Percentiles rank a stretch among this genome's conserved stretches.
Evolutionary conservation across 2,888 invertebrate species (phyloP).

Genomic region (Micropterix aruncella): DNA sequence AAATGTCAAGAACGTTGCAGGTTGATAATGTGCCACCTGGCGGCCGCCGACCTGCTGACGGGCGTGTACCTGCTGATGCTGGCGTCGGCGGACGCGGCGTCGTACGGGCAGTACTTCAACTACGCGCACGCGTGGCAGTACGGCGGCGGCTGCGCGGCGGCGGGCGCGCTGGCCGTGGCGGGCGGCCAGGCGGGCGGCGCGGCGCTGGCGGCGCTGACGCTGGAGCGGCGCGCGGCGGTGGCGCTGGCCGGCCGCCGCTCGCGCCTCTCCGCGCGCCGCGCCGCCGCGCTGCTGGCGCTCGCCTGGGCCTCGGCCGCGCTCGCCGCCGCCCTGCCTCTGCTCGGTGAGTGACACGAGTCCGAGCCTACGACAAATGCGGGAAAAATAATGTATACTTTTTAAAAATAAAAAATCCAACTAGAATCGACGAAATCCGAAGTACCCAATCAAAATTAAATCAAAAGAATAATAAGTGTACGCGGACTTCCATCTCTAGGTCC

Average conservation of each 20-base stretch:
- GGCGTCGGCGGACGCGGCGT: conserved; percentile 71
- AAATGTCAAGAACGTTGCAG: no score
- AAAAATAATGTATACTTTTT: no score
- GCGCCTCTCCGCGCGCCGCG: not conserved
- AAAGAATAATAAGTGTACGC: not conserved
- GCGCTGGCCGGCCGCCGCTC: conserved; percentile 47
- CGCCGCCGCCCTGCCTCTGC: not conserved
- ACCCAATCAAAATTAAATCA: not conserved
- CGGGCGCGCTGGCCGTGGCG: conserved; percentile 80
- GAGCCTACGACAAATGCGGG: no score
- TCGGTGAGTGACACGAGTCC: no score
- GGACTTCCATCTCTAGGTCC: no score
- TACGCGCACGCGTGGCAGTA: conserved; percentile 83
- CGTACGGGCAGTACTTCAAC: conserved; percentile 79
- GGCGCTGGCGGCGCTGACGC: conserved; percentile 72
- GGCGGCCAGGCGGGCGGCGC: conserved; percentile 79
- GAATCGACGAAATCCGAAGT: not conserved
- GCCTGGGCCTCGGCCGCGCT: not conserved
- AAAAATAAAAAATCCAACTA: conserved; percentile 9
- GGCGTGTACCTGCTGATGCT: conserved; percentile 72
- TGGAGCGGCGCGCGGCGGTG: conserved; percentile 76
- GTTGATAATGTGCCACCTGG: conserved; percentile 53
- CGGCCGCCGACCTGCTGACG: conserved; percentile 80
- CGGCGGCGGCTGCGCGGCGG: conserved; percentile 68
- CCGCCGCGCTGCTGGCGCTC: not conserved